Evolutionary conservation across 2,797 vertebrate species (phyloP).

Genomic region (Periophthalmus magnuspinnatus): DNA sequence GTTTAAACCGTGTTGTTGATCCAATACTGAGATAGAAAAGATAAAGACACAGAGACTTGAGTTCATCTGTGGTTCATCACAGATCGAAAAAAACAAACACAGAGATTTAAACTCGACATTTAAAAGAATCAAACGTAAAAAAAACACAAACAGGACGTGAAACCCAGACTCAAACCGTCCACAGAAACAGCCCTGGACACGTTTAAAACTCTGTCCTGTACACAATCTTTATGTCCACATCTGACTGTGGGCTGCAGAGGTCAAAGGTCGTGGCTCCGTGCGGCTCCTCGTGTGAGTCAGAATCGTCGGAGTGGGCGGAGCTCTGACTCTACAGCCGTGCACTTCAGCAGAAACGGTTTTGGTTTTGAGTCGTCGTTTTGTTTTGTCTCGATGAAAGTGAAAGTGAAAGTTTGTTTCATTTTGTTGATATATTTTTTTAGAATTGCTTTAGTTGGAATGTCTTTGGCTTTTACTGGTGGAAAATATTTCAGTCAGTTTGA

Average conservation of each 20-base stretch:
- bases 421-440: background rate
- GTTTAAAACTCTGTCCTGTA: background rate
- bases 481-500: background rate
- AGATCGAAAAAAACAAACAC: too few relatives aligned
- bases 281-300: background rate
- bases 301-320: conserved; percentile 13
- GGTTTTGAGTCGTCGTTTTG: too few relatives aligned
- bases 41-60: too few relatives aligned
- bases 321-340: conserved; percentile 14
- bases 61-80: too few relatives aligned
- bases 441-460: background rate
- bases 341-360: background rate
- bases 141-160: too few relatives aligned
- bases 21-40: too few relatives aligned
- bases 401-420: background rate
- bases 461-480: background rate
- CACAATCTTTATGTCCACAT: background rate
- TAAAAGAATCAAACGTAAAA: too few relatives aligned
- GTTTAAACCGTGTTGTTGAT: too few relatives aligned
- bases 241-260: background rate
- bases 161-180: too few relatives aligned
- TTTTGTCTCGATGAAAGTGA: background rate
- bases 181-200: too few relatives aligned
- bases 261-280: background rate
- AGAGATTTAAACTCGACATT: too few relatives aligned